Base-by-base conservation (phyloP, 2,113 vertebrate genomes). In the Rhynchomys soricoides region DNA sequence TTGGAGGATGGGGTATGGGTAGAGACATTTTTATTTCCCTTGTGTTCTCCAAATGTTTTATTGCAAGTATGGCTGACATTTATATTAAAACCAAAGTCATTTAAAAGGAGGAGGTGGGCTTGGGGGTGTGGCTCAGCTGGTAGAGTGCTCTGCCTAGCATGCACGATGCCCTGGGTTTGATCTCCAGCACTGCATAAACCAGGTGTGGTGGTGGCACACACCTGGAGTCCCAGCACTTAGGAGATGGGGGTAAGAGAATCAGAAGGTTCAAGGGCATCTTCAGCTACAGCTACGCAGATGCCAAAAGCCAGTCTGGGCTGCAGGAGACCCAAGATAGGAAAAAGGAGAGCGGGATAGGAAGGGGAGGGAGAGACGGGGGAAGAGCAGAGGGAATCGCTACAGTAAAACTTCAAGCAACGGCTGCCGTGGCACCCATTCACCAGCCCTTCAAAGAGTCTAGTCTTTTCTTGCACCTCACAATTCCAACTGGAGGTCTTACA, bases 11-110 rank as follows among this genome's bases (percentile, higher is more conserved):
- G 12, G 73, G 17, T 45, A 10, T 68, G 26, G 5, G 19, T 48
- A 55, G 77, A 92, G 94, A 90, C 52, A n/a, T 74, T 92, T 64
- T 85, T 71, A 62, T 13, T 34, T 19, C 22, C 59, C 59, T 78
- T 79, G 29, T 62, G 43, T 87, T 83, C 91, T 94, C 50, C 34
- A 92, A 77, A 5, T 45, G 45, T 91, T 86, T 71, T 82, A 59
- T 45, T 66, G 45, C 11, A 85, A 92, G 29, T 43, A 43, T 43
- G 31, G 45, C 73, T 93, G 79, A 78, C 50, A 57, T 88, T 90
- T 92, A 68, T 81, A 88, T 68, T 81, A 7, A 74, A 86, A 52
- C 43, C 4, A 24, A 70, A n/a, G 19, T 87, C 11, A 7, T 70
- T 68, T 70, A 70, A n/a, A 70, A n/a, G 6, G 45, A 43, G 29